Conservation (phyloP, 2,888 invertebrate species). For the Chironomus tentans region DNA sequence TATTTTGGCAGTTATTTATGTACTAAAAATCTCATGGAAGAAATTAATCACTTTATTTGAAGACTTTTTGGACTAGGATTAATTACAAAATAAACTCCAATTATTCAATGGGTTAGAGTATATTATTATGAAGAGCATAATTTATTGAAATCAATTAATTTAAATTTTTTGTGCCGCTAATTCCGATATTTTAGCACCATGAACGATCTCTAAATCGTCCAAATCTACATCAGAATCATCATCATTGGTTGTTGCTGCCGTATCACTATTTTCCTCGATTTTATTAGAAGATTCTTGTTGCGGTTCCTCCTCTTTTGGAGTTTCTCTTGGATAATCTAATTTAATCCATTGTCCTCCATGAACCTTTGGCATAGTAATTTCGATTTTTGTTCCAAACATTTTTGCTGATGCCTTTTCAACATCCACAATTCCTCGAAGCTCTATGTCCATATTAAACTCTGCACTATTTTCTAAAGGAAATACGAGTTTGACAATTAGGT, state of each 20-base stretch:
- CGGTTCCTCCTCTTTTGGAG: conserved; percentile 20
- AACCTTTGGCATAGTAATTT: conserved; percentile 81
- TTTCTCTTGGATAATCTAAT: conserved; percentile 53
- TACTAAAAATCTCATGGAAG: no score
- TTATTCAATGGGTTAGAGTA: no score
- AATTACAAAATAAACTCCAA: no score
- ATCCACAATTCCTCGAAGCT: conserved; percentile 73
- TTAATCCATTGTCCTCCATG: conserved; percentile 76
- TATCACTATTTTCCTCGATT: background rate
- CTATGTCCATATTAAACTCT: conserved; percentile 63
- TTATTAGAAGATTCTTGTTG: background rate
- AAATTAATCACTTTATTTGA: no score
- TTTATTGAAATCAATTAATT: no score
- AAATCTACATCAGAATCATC: conserved; percentile 58
- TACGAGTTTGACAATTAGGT: conserved; percentile 60
- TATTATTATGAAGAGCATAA: no score
- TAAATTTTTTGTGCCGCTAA: background rate
- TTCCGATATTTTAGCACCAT: conserved; percentile 22
- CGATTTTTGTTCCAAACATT: conserved; percentile 84
- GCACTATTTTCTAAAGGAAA: conserved; percentile 69
- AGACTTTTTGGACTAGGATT: no score
- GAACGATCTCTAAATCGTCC: conserved; percentile 49
- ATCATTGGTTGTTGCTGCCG: background rate
- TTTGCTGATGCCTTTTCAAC: conserved; percentile 60
- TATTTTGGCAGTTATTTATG: no score